These are phyloP conservation scores for Hydrotaea cyrtoneurina DNA, from an alignment of 2,888 invertebrate species.

Conservation along the genomic window DNA sequence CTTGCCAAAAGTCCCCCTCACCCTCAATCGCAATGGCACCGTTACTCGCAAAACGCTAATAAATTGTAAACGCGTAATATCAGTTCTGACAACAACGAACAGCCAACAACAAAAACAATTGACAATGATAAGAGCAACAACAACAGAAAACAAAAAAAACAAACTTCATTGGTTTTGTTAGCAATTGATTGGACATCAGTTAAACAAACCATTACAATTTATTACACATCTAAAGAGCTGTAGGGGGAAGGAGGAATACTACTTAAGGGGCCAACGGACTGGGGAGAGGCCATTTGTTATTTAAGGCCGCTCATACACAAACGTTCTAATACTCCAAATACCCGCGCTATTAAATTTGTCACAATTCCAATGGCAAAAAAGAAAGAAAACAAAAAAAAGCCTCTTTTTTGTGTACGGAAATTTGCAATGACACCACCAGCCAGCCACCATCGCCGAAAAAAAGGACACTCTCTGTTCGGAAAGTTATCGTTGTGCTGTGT, in stretches of 20 bases:
- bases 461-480: slow-evolving; percentile 36
- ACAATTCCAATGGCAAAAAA: slow-evolving; percentile 41
- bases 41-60: slow-evolving; percentile 43
- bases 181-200: slow-evolving; percentile 69
- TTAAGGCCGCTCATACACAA: neutral
- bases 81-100: slow-evolving; percentile 17
- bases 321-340: slow-evolving; percentile 3
- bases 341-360: slow-evolving; percentile 57
- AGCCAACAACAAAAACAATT: slow-evolving; percentile 29
- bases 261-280: neutral
- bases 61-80: slow-evolving; percentile 59
- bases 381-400: slow-evolving; percentile 15
- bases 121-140: slow-evolving; percentile 36
- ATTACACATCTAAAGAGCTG: slow-evolving; percentile 52
- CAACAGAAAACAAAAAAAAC: slow-evolving; percentile 33
- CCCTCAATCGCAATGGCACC: neutral
- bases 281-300: slow-evolving; percentile 23
- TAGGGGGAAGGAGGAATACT: neutral
- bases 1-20: slow-evolving; percentile 1
- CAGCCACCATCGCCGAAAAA: slow-evolving; percentile 5
- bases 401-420: slow-evolving; percentile 21
- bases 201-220: slow-evolving; percentile 67
- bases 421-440: slow-evolving; percentile 14
- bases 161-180: slow-evolving; percentile 60
- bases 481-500: slow-evolving; percentile 63